Evolutionary conservation across 2,888 invertebrate genomes (phyloP), one percentile per base, ranked within the genome.

Genomic region (Chrysina gloriosa): DNA sequence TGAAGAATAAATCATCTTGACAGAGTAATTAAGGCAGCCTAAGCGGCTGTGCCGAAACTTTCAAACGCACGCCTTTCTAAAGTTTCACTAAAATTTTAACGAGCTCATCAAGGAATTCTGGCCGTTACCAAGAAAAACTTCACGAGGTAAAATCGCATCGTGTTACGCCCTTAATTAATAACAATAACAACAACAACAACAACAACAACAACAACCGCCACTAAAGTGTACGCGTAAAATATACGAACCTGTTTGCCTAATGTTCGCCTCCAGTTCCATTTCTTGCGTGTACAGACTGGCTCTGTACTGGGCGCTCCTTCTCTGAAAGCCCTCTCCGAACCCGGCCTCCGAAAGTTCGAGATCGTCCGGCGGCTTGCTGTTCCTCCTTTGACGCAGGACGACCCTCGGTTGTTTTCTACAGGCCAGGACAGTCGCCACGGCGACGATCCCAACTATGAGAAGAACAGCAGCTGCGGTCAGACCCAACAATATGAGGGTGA

Each of bases 241-340:
- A 36, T 61, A 68, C 68, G n/a, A 29, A 65, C 68, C 68, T 68
- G 68, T 68, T 64, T 68, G 68, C 31, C 68, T 63, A 31, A 52
- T 52, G 64, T 58, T 45, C 47, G 56, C 47, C 47, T 65, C 69
- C 31, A 74, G 77, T 68, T 83, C 83, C 67, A 81, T 77, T 56
- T 83, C 83, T 68, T 77, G 77, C 23, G 75, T 80, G 65, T 83
- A 83, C 77, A 83, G 78, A 71, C 83, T 83, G 9, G 82, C 81
- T 68, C 83, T 76, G 70, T 82, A 83, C 70, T 83, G 80, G 19
- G 82, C 80, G 69, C 82, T 82, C 63, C 83, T 75, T 63, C 83
- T 72, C 31, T 83, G 83, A 70, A 84, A 84, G 7, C 81, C 82
- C 58, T 83, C 82, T 19, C 82, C 82, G 71, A 84, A 84, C 14